Evolutionary conservation across 2,888 invertebrate species (phyloP).

Genomic region (Galerucella calmariensis): DNA sequence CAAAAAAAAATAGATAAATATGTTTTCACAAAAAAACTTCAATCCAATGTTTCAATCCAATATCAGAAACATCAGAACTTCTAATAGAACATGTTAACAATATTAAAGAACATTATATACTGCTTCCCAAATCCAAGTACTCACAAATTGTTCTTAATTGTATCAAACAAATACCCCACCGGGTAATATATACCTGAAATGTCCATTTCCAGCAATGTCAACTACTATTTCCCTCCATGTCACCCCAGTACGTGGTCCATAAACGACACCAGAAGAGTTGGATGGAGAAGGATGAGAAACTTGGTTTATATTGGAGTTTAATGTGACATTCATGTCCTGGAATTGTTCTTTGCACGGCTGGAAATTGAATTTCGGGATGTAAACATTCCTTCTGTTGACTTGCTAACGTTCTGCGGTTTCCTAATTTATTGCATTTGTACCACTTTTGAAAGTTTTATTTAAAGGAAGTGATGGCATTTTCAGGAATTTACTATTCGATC

Average conservation of each 20-base stretch:
- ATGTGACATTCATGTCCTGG: conserved; percentile 32
- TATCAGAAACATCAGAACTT: too few relatives aligned
- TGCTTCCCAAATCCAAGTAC: neutral
- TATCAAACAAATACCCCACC: neutral
- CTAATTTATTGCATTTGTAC: conserved; percentile 33
- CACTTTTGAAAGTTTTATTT: conserved; percentile 31
- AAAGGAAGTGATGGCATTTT: neutral
- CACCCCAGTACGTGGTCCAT: conserved; percentile 31
- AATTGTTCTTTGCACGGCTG: conserved; percentile 35
- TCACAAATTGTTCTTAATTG: neutral
- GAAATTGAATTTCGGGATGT: conserved; percentile 34
- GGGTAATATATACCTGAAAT: neutral
- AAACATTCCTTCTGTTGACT: conserved; percentile 35
- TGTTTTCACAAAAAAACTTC: too few relatives aligned
- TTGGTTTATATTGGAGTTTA: conserved; percentile 37
- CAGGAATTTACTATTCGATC: neutral
- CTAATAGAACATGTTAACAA: too few relatives aligned
- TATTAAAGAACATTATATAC: neutral
- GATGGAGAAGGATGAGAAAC: conserved; percentile 37
- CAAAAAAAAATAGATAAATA: too few relatives aligned
- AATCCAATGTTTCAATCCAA: too few relatives aligned
- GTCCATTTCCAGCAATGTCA: conserved; percentile 11
- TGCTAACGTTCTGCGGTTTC: conserved; percentile 35
- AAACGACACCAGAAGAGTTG: conserved; percentile 29
- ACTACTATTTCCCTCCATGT: conserved; percentile 14